Conservation (phyloP, 2,888 invertebrate species). For the Amphiduros pacificus region DNA sequence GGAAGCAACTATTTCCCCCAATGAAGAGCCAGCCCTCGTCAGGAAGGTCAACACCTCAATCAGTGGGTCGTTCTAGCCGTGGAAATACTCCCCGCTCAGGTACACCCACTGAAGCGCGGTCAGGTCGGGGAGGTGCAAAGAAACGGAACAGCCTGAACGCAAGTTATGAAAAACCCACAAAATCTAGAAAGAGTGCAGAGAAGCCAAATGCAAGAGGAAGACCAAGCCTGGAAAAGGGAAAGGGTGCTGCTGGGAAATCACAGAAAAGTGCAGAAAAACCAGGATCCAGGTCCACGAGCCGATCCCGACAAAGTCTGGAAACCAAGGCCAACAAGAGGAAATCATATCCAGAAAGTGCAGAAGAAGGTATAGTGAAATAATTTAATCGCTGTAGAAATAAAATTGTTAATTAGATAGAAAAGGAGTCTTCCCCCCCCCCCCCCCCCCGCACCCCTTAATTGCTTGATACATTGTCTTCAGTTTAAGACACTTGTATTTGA, state of each 20-base stretch:
- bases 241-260: too few relatives aligned
- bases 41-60: constrained; percentile 13
- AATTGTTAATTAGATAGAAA: neutral
- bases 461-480: too few relatives aligned
- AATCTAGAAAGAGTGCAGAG: too few relatives aligned
- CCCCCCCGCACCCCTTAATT: too few relatives aligned
- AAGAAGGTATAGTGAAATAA: too few relatives aligned
- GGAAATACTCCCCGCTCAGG: neutral
- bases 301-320: neutral
- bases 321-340: constrained; percentile 2
- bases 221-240: too few relatives aligned
- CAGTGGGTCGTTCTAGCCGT: too few relatives aligned
- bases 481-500: too few relatives aligned
- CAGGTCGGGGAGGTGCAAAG: neutral
- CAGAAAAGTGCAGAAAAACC: neutral
- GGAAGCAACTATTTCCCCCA: too few relatives aligned
- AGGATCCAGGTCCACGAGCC: neutral
- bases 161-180: neutral
- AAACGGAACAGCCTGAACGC: constrained; percentile 1
- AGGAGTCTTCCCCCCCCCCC: too few relatives aligned
- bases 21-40: too few relatives aligned
- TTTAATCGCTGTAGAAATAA: neutral
- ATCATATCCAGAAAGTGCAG: neutral
- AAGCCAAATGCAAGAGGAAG: too few relatives aligned
- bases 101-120: neutral